Conservation (phyloP, 92 coral and sea anemone genomes). For the Palythoa grandiflora region DNA sequence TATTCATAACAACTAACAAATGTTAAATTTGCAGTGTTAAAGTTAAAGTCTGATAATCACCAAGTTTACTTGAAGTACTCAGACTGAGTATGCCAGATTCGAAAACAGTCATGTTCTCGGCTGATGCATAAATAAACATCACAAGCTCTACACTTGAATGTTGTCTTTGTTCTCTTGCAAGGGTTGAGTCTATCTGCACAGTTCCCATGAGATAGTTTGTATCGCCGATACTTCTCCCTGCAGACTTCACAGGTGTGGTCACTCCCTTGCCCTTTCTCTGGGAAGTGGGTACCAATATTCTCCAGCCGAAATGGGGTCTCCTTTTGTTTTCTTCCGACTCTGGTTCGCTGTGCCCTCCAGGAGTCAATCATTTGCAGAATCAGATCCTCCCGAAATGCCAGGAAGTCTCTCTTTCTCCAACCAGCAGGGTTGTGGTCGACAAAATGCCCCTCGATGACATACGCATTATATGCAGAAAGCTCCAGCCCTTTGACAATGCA, state of each 20-base stretch:
- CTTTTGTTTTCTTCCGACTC: constrained; percentile 50
- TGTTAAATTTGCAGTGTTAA: constrained; percentile 26
- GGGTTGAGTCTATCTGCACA: constrained; percentile 6
- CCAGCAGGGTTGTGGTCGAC: constrained; percentile 14
- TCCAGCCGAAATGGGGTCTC: constrained; percentile 45
- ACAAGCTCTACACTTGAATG: constrained; percentile 40
- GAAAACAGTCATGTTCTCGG: neutral
- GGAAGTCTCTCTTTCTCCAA: constrained; percentile 46
- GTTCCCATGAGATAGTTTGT: neutral
- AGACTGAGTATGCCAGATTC: constrained; percentile 18
- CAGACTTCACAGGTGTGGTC: constrained; percentile 66
- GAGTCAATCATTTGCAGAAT: constrained; percentile 30
- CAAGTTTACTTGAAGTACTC: constrained; percentile 52
- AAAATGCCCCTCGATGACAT: constrained; percentile 43
- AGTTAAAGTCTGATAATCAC: constrained; percentile 20
- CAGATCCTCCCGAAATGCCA: constrained; percentile 53
- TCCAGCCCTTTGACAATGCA: constrained; percentile 28
- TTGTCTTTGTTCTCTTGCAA: neutral
- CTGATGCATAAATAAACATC: constrained; percentile 58
- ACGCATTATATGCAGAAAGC: constrained; percentile 46
- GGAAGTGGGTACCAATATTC: constrained; percentile 47
- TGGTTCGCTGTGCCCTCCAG: constrained; percentile 44
- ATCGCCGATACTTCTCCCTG: constrained; percentile 49
- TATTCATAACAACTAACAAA: constrained; percentile 21
- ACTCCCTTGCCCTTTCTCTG: constrained; percentile 51